Conservation (phyloP, 2,888 invertebrate species). For the Drosophila putrida region DNA sequence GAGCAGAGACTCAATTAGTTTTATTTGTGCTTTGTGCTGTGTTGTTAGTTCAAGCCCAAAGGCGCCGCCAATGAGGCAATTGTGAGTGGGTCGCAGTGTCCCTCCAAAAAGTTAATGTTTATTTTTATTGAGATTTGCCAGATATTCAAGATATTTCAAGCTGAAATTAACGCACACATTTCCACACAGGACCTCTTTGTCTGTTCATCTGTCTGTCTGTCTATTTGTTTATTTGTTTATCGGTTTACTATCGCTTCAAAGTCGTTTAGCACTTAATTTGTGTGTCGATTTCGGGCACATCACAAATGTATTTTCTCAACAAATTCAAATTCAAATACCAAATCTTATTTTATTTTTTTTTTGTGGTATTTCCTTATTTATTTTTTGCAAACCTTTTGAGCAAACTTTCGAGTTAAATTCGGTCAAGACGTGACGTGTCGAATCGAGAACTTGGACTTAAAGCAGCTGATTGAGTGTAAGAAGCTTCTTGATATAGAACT, state of each 20-base stretch:
- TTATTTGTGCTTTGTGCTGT: slow-evolving; percentile 38
- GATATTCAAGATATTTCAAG: slow-evolving; percentile 40
- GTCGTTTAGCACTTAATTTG: slow-evolving; percentile 63
- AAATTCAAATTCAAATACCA: not conserved
- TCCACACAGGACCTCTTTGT: slow-evolving; percentile 10
- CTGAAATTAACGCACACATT: slow-evolving; percentile 62
- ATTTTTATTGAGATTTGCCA: slow-evolving; percentile 51
- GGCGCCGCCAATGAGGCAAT: slow-evolving; percentile 32
- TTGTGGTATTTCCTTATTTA: too few relatives aligned
- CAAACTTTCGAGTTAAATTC: slow-evolving; percentile 10
- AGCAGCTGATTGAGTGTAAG: too few relatives aligned
- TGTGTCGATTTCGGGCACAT: slow-evolving; percentile 29
- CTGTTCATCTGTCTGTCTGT: slow-evolving; percentile 6
- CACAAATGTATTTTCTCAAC: slow-evolving; percentile 22
- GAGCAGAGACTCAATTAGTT: slow-evolving; percentile 71
- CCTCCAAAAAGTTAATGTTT: slow-evolving; percentile 50
- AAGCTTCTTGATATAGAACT: too few relatives aligned
- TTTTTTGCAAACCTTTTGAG: slow-evolving; percentile 20
- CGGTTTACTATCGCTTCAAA: slow-evolving; percentile 38
- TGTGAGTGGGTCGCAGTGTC: slow-evolving; percentile 11
- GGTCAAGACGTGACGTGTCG: slow-evolving; percentile 22
- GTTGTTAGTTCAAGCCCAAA: slow-evolving; percentile 22
- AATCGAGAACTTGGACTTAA: slow-evolving; percentile 9
- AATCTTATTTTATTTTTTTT: slow-evolving; percentile 4
- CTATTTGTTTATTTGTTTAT: slow-evolving; percentile 37